phyloP scores from a whole-genome alignment of 1,140 invertebrate genomes.

The Megathymus violae region DNA sequence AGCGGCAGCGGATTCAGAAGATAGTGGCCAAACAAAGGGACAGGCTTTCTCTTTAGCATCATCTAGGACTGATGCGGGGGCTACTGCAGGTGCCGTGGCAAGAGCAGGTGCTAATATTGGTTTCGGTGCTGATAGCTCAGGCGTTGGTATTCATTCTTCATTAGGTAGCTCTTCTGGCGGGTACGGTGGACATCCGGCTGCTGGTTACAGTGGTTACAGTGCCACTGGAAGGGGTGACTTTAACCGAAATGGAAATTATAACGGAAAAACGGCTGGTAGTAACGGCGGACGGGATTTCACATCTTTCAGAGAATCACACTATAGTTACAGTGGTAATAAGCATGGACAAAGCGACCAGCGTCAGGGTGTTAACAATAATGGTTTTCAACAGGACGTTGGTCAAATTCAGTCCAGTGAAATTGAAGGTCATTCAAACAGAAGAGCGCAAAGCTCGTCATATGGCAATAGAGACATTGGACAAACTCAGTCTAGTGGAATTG shows the following conservation, averaged over 20 bases:
- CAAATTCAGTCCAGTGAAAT: neutral
- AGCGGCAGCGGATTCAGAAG: constrained; percentile 58
- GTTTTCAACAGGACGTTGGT: neutral
- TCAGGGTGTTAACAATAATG: constrained; percentile 5
- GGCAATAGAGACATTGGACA: too few species aligned
- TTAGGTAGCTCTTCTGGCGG: neutral
- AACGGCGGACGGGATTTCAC: neutral
- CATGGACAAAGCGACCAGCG: constrained; percentile 1
- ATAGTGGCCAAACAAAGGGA: constrained; percentile 41
- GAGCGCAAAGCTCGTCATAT: too few species aligned
- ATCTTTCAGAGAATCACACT: constrained; percentile 16
- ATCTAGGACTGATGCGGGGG: constrained; percentile 5
- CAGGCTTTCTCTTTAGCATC: constrained; percentile 59
- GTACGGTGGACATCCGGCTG: neutral
- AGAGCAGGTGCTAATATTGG: constrained; percentile 7
- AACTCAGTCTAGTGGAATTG: too few species aligned
- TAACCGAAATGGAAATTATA: constrained; percentile 9
- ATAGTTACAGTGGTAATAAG: constrained; percentile 13
- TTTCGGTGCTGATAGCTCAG: neutral
- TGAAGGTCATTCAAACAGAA: too few species aligned
- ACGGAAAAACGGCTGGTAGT: neutral
- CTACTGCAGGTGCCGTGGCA: constrained; percentile 5
- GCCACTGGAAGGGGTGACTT: constrained; percentile 1
- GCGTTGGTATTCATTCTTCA: neutral
- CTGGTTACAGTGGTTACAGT: constrained; percentile 10